Evolutionary conservation across 1,140 invertebrate species (phyloP).

Genomic region (Drosophila setifemur): DNA sequence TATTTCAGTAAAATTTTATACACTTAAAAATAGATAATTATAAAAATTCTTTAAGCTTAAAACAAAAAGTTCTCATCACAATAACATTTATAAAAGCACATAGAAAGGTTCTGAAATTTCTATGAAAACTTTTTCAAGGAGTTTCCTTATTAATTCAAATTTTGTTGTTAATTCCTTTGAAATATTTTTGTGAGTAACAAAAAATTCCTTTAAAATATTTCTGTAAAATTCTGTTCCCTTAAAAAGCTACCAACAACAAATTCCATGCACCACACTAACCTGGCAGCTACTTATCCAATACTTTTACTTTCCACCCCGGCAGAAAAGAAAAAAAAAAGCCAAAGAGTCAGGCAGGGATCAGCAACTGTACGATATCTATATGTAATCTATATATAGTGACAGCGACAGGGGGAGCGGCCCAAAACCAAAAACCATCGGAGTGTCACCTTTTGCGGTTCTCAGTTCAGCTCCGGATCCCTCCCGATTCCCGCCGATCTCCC

Average conservation of each 20-base stretch:
- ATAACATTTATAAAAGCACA: neutral
- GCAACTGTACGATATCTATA: constrained; percentile 47
- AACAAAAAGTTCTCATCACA: neutral
- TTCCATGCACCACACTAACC: neutral
- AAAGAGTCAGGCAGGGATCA: constrained; percentile 38
- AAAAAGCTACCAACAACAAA: neutral
- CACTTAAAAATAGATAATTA: too few relatives aligned
- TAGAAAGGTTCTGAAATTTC: neutral
- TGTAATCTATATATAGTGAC: constrained; percentile 68
- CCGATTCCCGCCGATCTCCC: constrained; percentile 1
- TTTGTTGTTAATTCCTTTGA: too few relatives aligned
- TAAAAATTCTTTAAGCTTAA: too few relatives aligned
- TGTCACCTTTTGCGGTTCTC: constrained; percentile 77
- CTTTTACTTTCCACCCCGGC: constrained; percentile 32
- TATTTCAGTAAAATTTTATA: too few relatives aligned
- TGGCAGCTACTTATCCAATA: constrained; percentile 10
- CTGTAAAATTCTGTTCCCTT: too few relatives aligned
- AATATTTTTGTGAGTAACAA: too few relatives aligned
- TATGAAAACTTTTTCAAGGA: too few relatives aligned
- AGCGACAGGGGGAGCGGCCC: constrained; percentile 48
- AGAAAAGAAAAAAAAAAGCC: constrained; percentile 20
- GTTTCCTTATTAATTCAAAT: too few relatives aligned
- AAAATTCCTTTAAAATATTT: too few relatives aligned
- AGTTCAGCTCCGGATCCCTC: constrained; percentile 1
- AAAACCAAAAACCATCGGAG: constrained; percentile 55